A percentile compares a stretch with the other conserved stretches of the same genome.
phyloP scores from a whole-genome alignment of 2,797 vertebrate species.

The Amblyraja radiata region DNA sequence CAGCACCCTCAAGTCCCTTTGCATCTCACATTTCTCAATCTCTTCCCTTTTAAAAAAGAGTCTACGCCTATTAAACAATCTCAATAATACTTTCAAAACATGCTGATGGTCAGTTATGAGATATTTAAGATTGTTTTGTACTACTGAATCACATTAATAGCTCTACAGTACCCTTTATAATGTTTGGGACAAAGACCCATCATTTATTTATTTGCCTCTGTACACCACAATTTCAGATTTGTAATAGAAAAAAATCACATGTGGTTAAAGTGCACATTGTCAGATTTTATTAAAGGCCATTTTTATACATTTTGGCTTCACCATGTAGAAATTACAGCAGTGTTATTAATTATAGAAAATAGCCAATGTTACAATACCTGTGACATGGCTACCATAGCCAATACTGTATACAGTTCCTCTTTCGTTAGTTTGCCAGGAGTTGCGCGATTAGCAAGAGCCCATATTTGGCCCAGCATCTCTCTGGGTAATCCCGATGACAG shows the following conservation, averaged over 20 bases:
- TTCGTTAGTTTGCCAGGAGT: constrained; percentile 94
- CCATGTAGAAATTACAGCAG: too few species aligned
- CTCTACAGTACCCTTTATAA: background rate
- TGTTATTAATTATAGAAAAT: background rate
- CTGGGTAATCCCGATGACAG: constrained; percentile 94
- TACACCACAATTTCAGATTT: too few species aligned
- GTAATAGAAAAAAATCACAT: too few species aligned
- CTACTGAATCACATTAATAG: background rate
- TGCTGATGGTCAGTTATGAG: background rate
- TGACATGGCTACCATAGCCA: constrained; percentile 86
- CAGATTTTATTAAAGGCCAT: too few species aligned
- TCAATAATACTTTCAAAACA: background rate
- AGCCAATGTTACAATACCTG: constrained; percentile 66
- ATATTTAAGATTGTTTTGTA: background rate
- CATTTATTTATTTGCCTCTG: too few species aligned
- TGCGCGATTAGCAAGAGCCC: constrained; percentile 92
- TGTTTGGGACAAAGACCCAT: too few species aligned
- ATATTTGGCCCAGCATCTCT: constrained; percentile 95
- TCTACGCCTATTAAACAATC: background rate
- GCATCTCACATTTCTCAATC: too few species aligned
- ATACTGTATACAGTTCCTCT: constrained; percentile 89
- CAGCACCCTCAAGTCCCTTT: too few species aligned
- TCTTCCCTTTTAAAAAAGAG: too few species aligned
- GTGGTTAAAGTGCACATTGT: too few species aligned
- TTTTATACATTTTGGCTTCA: too few species aligned